Conservation (phyloP, 2,113 vertebrate genomes). For the Menidia beryllina region DNA sequence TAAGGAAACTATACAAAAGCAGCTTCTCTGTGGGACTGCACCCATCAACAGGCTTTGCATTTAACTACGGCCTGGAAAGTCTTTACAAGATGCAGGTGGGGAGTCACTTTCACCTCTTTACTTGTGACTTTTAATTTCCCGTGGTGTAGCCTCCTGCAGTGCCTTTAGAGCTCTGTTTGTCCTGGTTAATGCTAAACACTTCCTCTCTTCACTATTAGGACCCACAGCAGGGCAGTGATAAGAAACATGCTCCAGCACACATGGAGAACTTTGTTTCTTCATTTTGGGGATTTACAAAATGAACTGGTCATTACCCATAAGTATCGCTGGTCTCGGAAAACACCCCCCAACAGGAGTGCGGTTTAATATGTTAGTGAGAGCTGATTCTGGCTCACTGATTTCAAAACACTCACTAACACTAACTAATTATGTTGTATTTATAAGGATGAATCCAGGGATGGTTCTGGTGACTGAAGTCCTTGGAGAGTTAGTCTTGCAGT, state of each 20-base stretch:
- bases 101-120: constrained; percentile 61
- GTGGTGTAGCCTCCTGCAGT: constrained; percentile 32
- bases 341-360: neutral
- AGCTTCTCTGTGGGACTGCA: constrained; percentile 1
- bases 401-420: neutral
- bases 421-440: constrained; percentile 2
- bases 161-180: constrained; percentile 26
- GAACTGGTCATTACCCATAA: constrained; percentile 23
- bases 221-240: constrained; percentile 27
- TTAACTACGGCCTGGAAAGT: constrained; percentile 59
- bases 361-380: constrained; percentile 1
- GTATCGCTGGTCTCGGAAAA: constrained; percentile 12
- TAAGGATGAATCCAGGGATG: neutral
- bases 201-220: constrained; percentile 46
- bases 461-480: neutral
- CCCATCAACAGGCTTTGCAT: constrained; percentile 20
- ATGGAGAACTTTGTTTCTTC: neutral
- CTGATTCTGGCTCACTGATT: constrained; percentile 5
- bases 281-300: neutral
- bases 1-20: constrained; percentile 10
- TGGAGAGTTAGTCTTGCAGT: constrained; percentile 24
- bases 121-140: constrained; percentile 59
- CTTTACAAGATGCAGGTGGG: constrained; percentile 73
- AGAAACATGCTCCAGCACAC: constrained; percentile 33
- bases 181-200: constrained; percentile 61